These are phyloP conservation scores for Dynastes hyllus DNA, from an alignment of 2,888 invertebrate genomes.

Conservation along the genomic window DNA sequence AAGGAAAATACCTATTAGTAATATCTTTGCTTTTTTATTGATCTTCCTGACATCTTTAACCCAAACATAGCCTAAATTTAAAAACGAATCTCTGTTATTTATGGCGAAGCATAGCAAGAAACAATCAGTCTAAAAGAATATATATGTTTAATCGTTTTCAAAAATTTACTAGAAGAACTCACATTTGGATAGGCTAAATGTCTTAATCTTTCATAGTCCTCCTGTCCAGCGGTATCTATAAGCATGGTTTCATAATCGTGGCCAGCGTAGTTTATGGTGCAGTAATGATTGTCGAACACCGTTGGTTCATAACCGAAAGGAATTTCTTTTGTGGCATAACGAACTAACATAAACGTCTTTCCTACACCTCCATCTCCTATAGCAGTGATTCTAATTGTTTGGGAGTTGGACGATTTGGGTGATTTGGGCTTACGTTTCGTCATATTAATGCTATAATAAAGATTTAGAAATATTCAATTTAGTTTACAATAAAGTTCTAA, in stretches of 20 bases:
- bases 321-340: conserved; percentile 38
- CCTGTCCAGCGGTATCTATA: conserved; percentile 91
- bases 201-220: conserved; percentile 87
- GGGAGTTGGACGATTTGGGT: neutral
- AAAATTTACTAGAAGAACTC: conserved; percentile 62
- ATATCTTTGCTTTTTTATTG: conserved; percentile 45
- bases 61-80: conserved; percentile 49
- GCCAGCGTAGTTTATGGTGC: conserved; percentile 78
- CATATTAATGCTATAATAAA: neutral
- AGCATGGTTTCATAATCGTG: conserved; percentile 83
- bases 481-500: too few relatives aligned
- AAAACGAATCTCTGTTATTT: conserved; percentile 69
- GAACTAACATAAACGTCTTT: conserved; percentile 49
- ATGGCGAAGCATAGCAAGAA: conserved; percentile 89
- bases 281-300: conserved; percentile 47
- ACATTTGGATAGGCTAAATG: conserved; percentile 89
- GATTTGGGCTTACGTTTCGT: conserved; percentile 3
- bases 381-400: conserved; percentile 44
- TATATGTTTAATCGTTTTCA: neutral
- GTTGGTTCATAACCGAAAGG: conserved; percentile 50
- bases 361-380: conserved; percentile 52
- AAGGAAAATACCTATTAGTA: conserved; percentile 36
- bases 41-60: conserved; percentile 41
- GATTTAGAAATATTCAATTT: too few relatives aligned
- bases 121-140: conserved; percentile 82